Evolutionary conservation across 37 sponge, comb jelly and placozoan genomes (phyloP).

Genomic region (Aplysina aerophoba): DNA sequence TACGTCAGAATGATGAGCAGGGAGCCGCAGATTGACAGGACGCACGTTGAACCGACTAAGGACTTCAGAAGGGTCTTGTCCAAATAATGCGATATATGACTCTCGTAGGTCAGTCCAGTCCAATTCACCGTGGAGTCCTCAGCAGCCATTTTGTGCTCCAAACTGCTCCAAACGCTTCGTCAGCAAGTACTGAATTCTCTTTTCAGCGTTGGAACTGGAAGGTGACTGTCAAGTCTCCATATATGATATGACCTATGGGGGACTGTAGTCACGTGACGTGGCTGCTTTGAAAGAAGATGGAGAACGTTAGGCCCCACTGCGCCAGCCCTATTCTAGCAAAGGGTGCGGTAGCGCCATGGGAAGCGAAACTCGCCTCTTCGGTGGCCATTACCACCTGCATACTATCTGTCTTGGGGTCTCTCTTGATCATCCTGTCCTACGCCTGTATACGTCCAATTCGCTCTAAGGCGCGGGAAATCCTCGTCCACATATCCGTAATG

Average conservation of each 20-base stretch:
- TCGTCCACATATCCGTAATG: conserved; percentile 74
- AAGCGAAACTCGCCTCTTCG: background rate
- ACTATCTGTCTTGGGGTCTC: conserved; percentile 62
- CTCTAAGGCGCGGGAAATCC: conserved; percentile 61
- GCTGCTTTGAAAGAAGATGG: background rate
- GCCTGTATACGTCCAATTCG: conserved; percentile 42
- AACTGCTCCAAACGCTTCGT: too few relatives aligned
- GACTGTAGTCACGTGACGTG: background rate
- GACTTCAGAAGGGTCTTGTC: too few relatives aligned
- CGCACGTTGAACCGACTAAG: conserved; percentile 36
- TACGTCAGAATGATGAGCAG: conserved; percentile 66
- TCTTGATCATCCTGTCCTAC: conserved; percentile 70
- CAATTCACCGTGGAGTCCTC: background rate
- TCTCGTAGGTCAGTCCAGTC: too few relatives aligned
- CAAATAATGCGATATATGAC: too few relatives aligned
- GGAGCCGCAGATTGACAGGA: conserved; percentile 54
- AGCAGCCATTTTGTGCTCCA: conserved; percentile 44
- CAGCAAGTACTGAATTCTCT: background rate
- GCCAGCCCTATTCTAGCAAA: background rate
- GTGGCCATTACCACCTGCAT: conserved; percentile 43
- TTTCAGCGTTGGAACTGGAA: too few relatives aligned
- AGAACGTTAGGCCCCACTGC: background rate
- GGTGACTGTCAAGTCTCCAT: too few relatives aligned
- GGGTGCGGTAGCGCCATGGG: background rate
- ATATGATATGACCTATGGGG: too few relatives aligned